phyloP scores from a whole-genome alignment of 2,113 vertebrate genomes.

The Pterocles burchelli region DNA sequence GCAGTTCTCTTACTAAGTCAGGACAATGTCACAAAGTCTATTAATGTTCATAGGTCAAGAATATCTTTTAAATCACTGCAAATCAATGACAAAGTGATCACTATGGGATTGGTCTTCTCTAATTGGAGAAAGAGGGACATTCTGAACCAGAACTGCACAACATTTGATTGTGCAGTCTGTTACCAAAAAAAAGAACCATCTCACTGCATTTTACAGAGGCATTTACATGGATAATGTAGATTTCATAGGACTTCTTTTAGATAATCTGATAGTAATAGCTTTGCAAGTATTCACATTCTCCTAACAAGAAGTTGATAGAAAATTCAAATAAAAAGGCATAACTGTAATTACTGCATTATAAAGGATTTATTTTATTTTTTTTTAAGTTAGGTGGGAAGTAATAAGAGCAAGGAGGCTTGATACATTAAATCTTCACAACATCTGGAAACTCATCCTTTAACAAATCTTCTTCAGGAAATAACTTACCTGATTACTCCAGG shows the following conservation, averaged over 20 bases:
- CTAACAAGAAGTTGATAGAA: not conserved
- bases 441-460: conserved; percentile 15
- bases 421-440: not conserved
- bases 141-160: conserved; percentile 1
- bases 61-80: conserved; percentile 36
- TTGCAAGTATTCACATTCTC: not conserved
- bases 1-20: not conserved
- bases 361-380: not conserved
- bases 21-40: not conserved
- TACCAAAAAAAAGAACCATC: conserved; percentile 38
- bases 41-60: conserved; percentile 30
- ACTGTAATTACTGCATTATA: not conserved
- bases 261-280: not conserved
- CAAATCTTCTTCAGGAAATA: conserved; percentile 19
- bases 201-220: conserved; percentile 14
- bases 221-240: conserved; percentile 41
- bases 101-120: not conserved
- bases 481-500: not conserved
- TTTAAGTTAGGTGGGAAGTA: not conserved
- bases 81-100: conserved; percentile 28
- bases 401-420: not conserved
- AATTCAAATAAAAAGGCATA: not conserved
- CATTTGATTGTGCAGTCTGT: conserved; percentile 35
- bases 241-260: conserved; percentile 34
- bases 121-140: conserved; percentile 30